phyloP scores from a whole-genome alignment of 2,113 vertebrate genomes.

The Urocynchramus pylzowi region DNA sequence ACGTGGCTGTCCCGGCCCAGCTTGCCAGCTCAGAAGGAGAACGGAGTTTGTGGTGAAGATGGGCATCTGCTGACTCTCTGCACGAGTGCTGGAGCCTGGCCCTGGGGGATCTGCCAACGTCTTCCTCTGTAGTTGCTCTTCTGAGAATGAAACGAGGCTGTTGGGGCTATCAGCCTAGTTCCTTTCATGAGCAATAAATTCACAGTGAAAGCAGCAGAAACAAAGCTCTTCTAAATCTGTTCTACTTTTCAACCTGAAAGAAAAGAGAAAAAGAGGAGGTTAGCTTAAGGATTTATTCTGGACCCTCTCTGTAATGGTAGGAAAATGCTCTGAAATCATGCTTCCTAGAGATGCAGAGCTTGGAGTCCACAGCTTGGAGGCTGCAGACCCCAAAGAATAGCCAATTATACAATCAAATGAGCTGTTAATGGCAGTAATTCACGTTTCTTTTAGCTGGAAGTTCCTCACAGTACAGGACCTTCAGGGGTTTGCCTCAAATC shows the following conservation, averaged over 20 bases:
- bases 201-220: not conserved
- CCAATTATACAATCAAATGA: not conserved
- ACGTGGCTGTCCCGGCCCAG: not conserved
- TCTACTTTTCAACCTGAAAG: not conserved
- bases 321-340: not conserved
- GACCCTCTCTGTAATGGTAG: not conserved
- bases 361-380: not conserved
- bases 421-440: not conserved
- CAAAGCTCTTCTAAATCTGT: not conserved
- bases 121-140: not conserved
- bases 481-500: not conserved
- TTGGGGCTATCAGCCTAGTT: not conserved
- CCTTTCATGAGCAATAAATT: constrained; percentile 1
- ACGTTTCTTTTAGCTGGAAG: not conserved
- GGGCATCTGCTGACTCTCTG: constrained; percentile 29
- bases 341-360: not conserved
- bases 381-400: not conserved
- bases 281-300: not conserved
- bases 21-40: constrained; percentile 15
- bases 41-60: not conserved
- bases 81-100: not conserved
- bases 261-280: not conserved
- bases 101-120: not conserved
- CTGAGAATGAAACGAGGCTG: not conserved
- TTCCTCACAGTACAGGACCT: not conserved